Evolutionary conservation across 2,113 vertebrate genomes (phyloP).

Genomic region (Semnopithecus entellus): DNA sequence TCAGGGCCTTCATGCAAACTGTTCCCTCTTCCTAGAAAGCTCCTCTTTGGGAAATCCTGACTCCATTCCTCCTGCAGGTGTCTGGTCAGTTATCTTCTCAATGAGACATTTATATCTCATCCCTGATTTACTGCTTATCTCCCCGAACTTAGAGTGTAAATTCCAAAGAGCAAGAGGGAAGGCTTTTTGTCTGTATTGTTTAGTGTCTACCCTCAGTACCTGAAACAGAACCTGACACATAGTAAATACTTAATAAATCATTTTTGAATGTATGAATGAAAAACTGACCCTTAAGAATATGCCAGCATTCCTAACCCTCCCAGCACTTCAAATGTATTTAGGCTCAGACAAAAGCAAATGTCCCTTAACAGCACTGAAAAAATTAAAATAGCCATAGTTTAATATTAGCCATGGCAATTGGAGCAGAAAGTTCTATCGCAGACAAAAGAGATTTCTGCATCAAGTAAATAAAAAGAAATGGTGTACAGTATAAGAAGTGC

Average conservation of each 20-base stretch:
- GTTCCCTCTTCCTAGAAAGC: neutral
- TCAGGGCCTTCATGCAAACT: neutral
- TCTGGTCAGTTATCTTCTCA: neutral
- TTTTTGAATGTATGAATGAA: neutral
- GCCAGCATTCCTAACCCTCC: neutral
- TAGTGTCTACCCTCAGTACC: neutral
- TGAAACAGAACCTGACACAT: neutral
- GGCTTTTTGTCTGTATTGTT: neutral
- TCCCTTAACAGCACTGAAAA: conserved; percentile 21
- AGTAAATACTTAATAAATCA: neutral
- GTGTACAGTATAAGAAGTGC: neutral
- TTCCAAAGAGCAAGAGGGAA: neutral
- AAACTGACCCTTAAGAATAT: conserved; percentile 37
- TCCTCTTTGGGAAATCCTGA: neutral
- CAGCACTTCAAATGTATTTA: conserved; percentile 41
- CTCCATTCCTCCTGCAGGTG: neutral
- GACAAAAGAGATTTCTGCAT: conserved; percentile 30
- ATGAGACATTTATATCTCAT: neutral
- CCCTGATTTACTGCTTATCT: neutral
- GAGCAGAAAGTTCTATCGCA: conserved; percentile 66
- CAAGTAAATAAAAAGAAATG: conserved; percentile 43
- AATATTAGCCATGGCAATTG: conserved; percentile 61
- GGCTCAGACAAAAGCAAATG: conserved; percentile 40
- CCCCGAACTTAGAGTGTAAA: neutral
- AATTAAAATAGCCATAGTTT: conserved; percentile 56